These are phyloP conservation scores for Elachura formosa DNA, from an alignment of 2,113 vertebrate species.

Conservation along the genomic window DNA sequence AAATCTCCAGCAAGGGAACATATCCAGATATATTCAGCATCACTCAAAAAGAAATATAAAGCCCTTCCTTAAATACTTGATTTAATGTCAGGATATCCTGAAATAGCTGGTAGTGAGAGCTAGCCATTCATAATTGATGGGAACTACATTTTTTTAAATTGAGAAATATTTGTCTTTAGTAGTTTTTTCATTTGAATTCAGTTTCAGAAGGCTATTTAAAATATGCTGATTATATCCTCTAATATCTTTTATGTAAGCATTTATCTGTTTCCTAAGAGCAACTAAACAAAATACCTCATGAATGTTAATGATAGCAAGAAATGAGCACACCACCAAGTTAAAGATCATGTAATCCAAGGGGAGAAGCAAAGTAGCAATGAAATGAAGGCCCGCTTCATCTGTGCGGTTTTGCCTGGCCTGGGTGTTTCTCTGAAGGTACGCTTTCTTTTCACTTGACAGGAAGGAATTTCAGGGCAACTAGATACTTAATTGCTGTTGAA, in stretches of 20 bases:
- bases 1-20: slow-evolving; percentile 2
- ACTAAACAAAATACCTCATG: slow-evolving; percentile 2
- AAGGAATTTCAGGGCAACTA: background rate
- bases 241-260: background rate
- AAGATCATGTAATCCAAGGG: background rate
- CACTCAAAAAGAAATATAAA: slow-evolving; percentile 3
- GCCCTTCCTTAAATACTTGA: slow-evolving; percentile 3
- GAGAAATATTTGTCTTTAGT: background rate
- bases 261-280: background rate
- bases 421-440: background rate
- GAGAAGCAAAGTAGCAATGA: background rate
- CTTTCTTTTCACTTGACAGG: background rate
- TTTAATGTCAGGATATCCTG: slow-evolving; percentile 25
- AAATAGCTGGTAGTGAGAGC: slow-evolving; percentile 3
- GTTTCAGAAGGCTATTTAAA: background rate
- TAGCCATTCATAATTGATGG: background rate
- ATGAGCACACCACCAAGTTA: background rate
- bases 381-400: background rate
- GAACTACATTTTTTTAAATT: background rate
- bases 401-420: background rate
- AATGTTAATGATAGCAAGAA: slow-evolving; percentile 10
- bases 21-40: background rate
- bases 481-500: background rate
- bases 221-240: background rate
- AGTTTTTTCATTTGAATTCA: background rate